phyloP scores from a whole-genome alignment of 1,140 invertebrate genomes.

The Zophobas morio region DNA sequence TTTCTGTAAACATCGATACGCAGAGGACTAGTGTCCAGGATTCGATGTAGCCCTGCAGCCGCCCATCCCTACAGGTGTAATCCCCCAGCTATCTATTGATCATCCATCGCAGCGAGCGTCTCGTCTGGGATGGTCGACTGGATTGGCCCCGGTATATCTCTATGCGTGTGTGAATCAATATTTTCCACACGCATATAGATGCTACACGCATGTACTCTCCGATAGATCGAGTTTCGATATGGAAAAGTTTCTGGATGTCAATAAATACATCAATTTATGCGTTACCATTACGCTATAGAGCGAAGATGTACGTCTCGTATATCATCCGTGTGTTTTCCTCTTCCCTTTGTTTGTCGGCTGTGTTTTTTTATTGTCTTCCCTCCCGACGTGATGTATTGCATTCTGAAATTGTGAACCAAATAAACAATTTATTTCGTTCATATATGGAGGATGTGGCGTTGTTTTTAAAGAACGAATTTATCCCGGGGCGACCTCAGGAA shows the following conservation, averaged over 20 bases:
- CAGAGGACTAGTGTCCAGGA: too few relatives aligned
- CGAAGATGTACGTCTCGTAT: slow-evolving; percentile 34
- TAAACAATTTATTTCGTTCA: slow-evolving; percentile 36
- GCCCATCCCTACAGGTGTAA: slow-evolving; percentile 14
- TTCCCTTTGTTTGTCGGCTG: not conserved
- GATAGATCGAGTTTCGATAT: slow-evolving; percentile 56
- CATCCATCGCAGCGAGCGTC: slow-evolving; percentile 22
- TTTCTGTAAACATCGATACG: too few relatives aligned
- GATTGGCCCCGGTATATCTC: slow-evolving; percentile 50
- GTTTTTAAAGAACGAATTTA: slow-evolving; percentile 15
- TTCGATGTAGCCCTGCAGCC: too few relatives aligned
- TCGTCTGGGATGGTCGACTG: slow-evolving; percentile 48
- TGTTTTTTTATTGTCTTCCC: slow-evolving; percentile 25
- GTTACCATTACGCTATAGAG: slow-evolving; percentile 28
- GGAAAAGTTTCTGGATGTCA: slow-evolving; percentile 44
- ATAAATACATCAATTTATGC: slow-evolving; percentile 48
- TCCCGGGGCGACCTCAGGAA: slow-evolving; percentile 12
- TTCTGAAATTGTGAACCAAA: slow-evolving; percentile 28
- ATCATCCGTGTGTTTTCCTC: slow-evolving; percentile 14
- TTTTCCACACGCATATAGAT: slow-evolving; percentile 54
- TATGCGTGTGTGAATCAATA: slow-evolving; percentile 58
- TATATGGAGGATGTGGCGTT: slow-evolving; percentile 19
- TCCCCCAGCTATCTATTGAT: slow-evolving; percentile 34
- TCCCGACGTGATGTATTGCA: slow-evolving; percentile 29
- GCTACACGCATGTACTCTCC: slow-evolving; percentile 55